phyloP scores from a whole-genome alignment of 1,140 invertebrate genomes.

The Drosophila micromelanica region DNA sequence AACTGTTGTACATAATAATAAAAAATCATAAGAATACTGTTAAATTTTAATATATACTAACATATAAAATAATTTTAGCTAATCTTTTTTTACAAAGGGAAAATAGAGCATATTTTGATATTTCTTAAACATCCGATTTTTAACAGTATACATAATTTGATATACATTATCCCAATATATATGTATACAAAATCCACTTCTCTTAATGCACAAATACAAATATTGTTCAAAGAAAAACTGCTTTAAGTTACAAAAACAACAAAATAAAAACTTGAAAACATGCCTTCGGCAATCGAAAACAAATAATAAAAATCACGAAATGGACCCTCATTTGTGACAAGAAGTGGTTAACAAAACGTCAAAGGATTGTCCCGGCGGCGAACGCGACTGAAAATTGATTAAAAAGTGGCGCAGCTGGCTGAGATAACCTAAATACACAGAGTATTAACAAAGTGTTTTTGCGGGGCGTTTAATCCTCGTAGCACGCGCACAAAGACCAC shows the following conservation, averaged over 20 bases:
- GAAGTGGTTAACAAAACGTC: constrained; percentile 43
- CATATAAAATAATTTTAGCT: no score
- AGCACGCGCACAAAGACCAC: constrained; percentile 9
- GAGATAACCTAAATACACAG: constrained; percentile 54
- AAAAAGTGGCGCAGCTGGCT: constrained; percentile 55
- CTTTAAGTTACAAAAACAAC: constrained; percentile 30
- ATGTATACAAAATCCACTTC: no score
- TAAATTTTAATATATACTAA: no score
- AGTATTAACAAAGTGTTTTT: constrained; percentile 19
- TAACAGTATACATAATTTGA: no score
- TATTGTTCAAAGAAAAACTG: constrained; percentile 1
- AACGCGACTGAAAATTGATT: constrained; percentile 67
- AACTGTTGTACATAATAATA: no score
- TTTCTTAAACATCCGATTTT: no score
- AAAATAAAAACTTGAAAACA: constrained; percentile 5
- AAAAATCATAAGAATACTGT: no score
- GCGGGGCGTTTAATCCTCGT: constrained; percentile 6
- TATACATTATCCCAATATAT: no score
- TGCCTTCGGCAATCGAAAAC: constrained; percentile 34
- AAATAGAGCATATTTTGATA: no score
- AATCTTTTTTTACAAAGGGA: no score
- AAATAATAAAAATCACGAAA: constrained; percentile 29
- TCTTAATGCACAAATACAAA: no score
- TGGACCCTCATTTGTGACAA: constrained; percentile 40
- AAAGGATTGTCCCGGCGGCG: constrained; percentile 52